A percentile compares a stretch with the other conserved stretches of the same genome.
phyloP scores from a whole-genome alignment of 1,140 invertebrate species.

The Microplitis demolitor region DNA sequence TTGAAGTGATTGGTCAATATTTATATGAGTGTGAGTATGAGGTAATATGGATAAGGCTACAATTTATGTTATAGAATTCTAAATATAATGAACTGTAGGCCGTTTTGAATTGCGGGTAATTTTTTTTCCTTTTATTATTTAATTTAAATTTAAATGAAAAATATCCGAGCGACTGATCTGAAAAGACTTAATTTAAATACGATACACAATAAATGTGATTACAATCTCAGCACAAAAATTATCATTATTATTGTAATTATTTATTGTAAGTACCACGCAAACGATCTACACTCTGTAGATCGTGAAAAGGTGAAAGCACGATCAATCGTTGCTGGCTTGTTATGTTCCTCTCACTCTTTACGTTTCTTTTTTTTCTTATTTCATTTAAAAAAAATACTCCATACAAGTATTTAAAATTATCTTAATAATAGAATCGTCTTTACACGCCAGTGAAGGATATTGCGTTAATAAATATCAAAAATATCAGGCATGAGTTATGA shows the following conservation, averaged over 20 bases:
- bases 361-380: slow-evolving; percentile 3
- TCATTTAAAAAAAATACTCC: too few relatives aligned
- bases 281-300: slow-evolving; percentile 13
- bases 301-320: slow-evolving; percentile 45
- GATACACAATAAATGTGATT: not conserved
- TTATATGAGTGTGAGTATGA: too few relatives aligned
- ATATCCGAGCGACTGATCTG: not conserved
- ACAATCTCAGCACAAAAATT: not conserved
- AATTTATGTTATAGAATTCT: too few relatives aligned
- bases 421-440: not conserved
- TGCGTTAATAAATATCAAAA: not conserved
- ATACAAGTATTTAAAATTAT: too few relatives aligned
- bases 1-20: too few relatives aligned
- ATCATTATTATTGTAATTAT: too few relatives aligned
- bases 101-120: too few relatives aligned
- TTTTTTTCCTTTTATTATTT: not conserved
- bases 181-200: not conserved
- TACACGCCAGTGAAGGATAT: slow-evolving; percentile 7
- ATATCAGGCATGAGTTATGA: not conserved
- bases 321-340: not conserved
- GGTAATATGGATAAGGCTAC: too few relatives aligned
- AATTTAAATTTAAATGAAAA: not conserved
- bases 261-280: not conserved
- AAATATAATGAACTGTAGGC: too few relatives aligned
- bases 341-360: slow-evolving; percentile 5